A percentile compares a stretch with the other conserved stretches of the same genome.
Evolutionary conservation across 2,888 invertebrate species (phyloP).

Genomic region (Malthinus flaveolus): DNA sequence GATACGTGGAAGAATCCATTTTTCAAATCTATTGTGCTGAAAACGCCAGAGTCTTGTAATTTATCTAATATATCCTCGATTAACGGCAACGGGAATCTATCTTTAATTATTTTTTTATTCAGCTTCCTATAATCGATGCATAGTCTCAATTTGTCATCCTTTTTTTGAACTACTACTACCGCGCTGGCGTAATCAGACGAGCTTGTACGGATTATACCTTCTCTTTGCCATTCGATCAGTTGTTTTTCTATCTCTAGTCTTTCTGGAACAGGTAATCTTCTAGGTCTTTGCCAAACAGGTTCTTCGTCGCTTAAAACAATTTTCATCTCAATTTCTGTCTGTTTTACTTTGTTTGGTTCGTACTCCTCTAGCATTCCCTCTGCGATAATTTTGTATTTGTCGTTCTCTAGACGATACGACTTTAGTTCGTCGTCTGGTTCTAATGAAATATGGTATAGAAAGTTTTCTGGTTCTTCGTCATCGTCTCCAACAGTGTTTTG

Average conservation of each 20-base stretch:
- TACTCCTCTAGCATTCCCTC: conserved; percentile 31
- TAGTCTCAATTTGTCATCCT: conserved; percentile 35
- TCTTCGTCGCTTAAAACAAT: conserved; percentile 41
- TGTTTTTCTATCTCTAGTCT: conserved; percentile 38
- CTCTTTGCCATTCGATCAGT: conserved; percentile 41
- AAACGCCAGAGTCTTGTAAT: no score
- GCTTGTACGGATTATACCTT: conserved; percentile 42
- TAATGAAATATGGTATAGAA: no score
- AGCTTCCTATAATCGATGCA: conserved; percentile 50
- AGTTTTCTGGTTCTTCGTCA: conserved; percentile 4
- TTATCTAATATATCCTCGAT: no score
- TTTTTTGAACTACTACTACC: conserved; percentile 40
- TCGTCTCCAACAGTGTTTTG: conserved; percentile 4
- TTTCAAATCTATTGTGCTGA: no score
- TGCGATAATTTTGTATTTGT: not conserved
- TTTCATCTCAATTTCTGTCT: conserved; percentile 36
- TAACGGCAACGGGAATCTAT: no score
- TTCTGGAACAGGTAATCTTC: conserved; percentile 36
- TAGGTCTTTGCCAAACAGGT: conserved; percentile 37
- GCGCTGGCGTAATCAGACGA: conserved; percentile 44
- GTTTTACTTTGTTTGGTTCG: conserved; percentile 30
- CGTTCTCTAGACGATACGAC: no score
- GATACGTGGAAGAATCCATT: no score
- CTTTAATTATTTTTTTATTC: conserved; percentile 43
- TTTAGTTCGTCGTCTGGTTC: not conserved